These are phyloP conservation scores for Lycocorax pyrrhopterus DNA, from an alignment of 2,113 vertebrate species.

Conservation along the genomic window DNA sequence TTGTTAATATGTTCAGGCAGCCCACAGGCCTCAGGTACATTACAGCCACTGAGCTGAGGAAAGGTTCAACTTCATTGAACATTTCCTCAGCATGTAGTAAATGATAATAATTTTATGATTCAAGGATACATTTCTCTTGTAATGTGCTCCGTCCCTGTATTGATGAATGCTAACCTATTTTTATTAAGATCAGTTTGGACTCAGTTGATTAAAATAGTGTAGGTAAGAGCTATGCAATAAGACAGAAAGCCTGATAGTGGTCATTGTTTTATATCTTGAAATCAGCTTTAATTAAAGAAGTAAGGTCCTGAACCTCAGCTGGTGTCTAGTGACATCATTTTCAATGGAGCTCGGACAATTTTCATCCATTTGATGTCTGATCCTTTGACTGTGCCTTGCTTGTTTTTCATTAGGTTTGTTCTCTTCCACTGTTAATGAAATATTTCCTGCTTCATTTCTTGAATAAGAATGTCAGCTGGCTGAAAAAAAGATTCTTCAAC, in stretches of 20 bases:
- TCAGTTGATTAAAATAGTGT: conserved; percentile 3
- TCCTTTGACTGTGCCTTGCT: not conserved
- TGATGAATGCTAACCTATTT: conserved; percentile 42
- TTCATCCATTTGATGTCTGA: not conserved
- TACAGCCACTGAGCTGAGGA: not conserved
- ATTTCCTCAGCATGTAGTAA: conserved; percentile 10
- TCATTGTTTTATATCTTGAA: conserved; percentile 11
- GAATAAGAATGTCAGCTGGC: not conserved
- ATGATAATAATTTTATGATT: conserved; percentile 31
- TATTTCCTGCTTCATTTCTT: not conserved
- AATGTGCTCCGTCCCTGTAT: not conserved
- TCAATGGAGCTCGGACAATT: not conserved
- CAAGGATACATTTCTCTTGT: conserved; percentile 16
- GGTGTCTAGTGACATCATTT: not conserved
- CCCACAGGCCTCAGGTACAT: not conserved
- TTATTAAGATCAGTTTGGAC: conserved; percentile 44
- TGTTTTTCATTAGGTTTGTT: not conserved
- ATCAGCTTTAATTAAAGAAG: conserved; percentile 39
- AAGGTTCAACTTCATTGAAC: conserved; percentile 25
- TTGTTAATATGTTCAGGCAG: not conserved
- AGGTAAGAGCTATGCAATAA: not conserved
- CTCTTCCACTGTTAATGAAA: conserved; percentile 13
- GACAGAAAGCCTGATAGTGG: not conserved
- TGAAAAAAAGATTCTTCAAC: not conserved
- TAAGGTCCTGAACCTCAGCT: not conserved